Evolutionary conservation across 1,140 invertebrate species (phyloP).

Genomic region (Portunus trituberculatus): DNA sequence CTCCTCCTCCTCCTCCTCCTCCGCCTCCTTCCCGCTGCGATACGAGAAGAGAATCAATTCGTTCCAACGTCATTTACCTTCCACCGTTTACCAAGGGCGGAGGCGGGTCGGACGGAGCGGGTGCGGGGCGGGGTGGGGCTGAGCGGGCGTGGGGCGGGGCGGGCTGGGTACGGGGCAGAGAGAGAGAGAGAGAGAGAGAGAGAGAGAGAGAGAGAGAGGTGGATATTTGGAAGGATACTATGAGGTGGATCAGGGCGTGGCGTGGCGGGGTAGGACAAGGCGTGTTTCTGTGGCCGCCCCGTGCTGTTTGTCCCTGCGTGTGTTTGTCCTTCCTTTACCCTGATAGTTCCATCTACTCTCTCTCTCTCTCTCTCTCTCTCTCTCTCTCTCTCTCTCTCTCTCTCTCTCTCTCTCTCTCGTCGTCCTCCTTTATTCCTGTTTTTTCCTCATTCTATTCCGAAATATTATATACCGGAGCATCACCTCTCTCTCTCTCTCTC

Average conservation of each 20-base stretch:
- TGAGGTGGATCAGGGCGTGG: background rate
- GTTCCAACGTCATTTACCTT: constrained; percentile 70
- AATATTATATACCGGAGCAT: background rate
- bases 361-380: constrained; percentile 31
- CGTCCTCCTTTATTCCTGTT: background rate
- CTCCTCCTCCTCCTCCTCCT: background rate
- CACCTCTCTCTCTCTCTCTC: constrained; percentile 47
- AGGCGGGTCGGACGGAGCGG: background rate
- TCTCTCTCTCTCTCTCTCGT: background rate
- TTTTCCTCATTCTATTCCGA: background rate
- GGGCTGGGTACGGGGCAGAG: background rate
- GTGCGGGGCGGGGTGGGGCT: background rate
- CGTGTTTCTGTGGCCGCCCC: background rate
- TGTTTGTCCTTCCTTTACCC: background rate
- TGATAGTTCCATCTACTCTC: background rate
- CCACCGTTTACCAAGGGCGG: constrained; percentile 58
- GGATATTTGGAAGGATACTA: background rate
- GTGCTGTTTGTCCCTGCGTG: background rate
- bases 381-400: background rate
- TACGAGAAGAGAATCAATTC: constrained; percentile 65
- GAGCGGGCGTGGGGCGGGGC: background rate
- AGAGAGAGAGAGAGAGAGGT: background rate
- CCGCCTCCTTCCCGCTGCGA: constrained; percentile 50
- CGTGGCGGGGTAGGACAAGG: background rate
- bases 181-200: too few species aligned